Evolutionary conservation across 2,113 vertebrate genomes (phyloP).

Genomic region (Brevimyrus niger): DNA sequence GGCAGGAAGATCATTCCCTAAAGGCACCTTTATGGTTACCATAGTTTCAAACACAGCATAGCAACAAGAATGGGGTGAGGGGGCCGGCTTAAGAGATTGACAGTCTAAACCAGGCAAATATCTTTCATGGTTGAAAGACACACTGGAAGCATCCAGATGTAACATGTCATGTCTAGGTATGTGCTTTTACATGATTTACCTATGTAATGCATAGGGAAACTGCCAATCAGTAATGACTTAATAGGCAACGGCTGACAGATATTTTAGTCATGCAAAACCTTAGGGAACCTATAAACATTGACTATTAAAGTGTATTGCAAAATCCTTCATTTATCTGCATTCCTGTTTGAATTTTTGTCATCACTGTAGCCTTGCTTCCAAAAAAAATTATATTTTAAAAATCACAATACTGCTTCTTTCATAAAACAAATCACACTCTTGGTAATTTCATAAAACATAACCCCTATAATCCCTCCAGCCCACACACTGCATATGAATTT

Average conservation of each 20-base stretch:
- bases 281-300: conserved; percentile 2
- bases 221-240: conserved; percentile 21
- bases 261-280: conserved; percentile 1
- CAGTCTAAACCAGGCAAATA: conserved; percentile 30
- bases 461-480: background rate
- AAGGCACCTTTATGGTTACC: conserved; percentile 41
- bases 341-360: background rate
- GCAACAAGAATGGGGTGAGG: conserved; percentile 44
- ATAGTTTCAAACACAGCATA: conserved; percentile 47
- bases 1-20: conserved; percentile 27
- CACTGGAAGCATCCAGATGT: conserved; percentile 15
- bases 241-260: conserved; percentile 15
- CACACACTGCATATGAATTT: background rate
- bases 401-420: background rate
- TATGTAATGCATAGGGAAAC: background rate
- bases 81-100: conserved; percentile 36
- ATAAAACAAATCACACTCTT: background rate
- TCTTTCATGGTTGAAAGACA: conserved; percentile 27
- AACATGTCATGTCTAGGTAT: conserved; percentile 17
- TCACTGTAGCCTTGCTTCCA: background rate
- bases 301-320: background rate
- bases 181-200: conserved; percentile 20
- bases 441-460: background rate
- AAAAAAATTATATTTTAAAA: background rate
- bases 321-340: conserved; percentile 1